Conservation (phyloP, 2,888 invertebrate species). For the Halocaridina rubra region DNA sequence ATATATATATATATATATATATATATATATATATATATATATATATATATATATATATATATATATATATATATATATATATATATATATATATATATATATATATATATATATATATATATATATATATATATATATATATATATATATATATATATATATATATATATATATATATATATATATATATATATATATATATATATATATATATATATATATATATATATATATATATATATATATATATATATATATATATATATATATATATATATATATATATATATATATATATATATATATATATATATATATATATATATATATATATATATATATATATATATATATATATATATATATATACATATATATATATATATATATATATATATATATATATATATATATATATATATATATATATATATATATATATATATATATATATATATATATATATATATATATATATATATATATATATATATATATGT, state of each 20-base stretch:
- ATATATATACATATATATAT: constrained; percentile 4
- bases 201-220: constrained; percentile 3
- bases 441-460: not conserved
- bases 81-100: constrained; percentile 1
- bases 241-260: not conserved
- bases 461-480: constrained; percentile 3
- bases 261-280: not conserved
- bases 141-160: constrained; percentile 4
- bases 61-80: constrained; percentile 8
- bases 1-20: not conserved
- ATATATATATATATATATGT: constrained; percentile 3
- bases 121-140: constrained; percentile 3
- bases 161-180: not conserved
- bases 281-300: not conserved
- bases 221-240: constrained; percentile 5
- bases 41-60: not conserved
- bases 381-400: constrained; percentile 2
- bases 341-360: not conserved
- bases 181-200: not conserved
- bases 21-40: not conserved
- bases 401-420: not conserved
- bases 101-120: not conserved
- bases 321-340: not conserved
- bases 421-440: not conserved
- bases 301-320: constrained; percentile 1